phyloP scores from a whole-genome alignment of 1,140 invertebrate genomes.

The Drosophila pectinifera region DNA sequence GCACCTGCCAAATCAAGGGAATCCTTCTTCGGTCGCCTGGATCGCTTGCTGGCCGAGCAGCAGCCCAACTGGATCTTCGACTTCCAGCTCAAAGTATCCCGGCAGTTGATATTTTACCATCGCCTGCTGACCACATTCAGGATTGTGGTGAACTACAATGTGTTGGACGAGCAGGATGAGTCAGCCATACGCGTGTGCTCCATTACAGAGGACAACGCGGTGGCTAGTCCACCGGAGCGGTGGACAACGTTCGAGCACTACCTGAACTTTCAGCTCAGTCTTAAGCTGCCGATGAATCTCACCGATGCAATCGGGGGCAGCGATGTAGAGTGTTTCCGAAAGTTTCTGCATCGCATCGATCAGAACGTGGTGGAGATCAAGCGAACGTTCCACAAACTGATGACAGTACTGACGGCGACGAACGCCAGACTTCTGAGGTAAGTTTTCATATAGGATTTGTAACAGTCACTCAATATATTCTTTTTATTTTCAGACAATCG shows the following conservation, averaged over 20 bases:
- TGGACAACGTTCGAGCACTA: conserved; percentile 39
- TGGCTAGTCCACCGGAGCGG: not conserved
- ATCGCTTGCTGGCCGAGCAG: conserved; percentile 6
- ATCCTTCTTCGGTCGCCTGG: conserved; percentile 31
- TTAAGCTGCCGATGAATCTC: conserved; percentile 54
- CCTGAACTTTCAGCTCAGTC: conserved; percentile 58
- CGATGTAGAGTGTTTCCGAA: conserved; percentile 17
- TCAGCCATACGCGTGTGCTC: conserved; percentile 31
- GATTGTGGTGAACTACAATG: conserved; percentile 43
- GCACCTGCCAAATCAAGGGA: not conserved
- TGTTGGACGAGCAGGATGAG: conserved; percentile 34
- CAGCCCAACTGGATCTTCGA: conserved; percentile 63
- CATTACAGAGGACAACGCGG: conserved; percentile 16
- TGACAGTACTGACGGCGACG: conserved; percentile 6
- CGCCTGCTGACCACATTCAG: conserved; percentile 39
- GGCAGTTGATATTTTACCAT: conserved; percentile 51
- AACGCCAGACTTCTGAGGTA: conserved; percentile 44
- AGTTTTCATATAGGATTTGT: not conserved
- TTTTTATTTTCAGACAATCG: conserved; percentile 28
- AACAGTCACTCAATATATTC: too few relatives aligned
- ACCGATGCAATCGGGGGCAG: conserved; percentile 40
- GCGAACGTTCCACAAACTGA: conserved; percentile 18
- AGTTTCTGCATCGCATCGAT: conserved; percentile 46
- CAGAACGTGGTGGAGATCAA: conserved; percentile 23
- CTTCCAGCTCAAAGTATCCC: conserved; percentile 34